Conservation (phyloP, 2,797 vertebrate genomes). For the Microctenopoma stevenorrisi region DNA sequence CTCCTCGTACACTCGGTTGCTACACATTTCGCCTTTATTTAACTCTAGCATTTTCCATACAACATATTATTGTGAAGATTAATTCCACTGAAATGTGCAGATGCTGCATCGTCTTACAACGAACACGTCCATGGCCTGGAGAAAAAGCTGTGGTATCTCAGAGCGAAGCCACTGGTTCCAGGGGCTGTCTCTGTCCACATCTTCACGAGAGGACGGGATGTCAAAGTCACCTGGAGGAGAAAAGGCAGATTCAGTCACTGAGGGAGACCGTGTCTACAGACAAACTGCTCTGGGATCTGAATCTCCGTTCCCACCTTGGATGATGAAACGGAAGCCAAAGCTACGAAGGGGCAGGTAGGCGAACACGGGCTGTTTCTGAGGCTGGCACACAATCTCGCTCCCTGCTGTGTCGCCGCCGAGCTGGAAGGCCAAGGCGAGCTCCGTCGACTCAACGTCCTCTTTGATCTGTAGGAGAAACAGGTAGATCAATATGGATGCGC, state of each 20-base stretch:
- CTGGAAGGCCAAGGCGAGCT: conserved; percentile 86
- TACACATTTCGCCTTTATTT: not conserved
- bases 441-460: conserved; percentile 82
- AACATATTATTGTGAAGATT: not conserved
- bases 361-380: conserved; percentile 85
- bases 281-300: not conserved
- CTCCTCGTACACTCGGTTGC: too few species aligned
- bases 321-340: conserved; percentile 87
- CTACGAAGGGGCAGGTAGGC: conserved; percentile 86
- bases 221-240: conserved; percentile 84
- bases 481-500: conserved; percentile 17
- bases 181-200: conserved; percentile 87
- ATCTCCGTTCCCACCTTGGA: conserved; percentile 77
- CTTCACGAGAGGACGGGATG: conserved; percentile 87
- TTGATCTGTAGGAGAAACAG: conserved; percentile 76
- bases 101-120: conserved; percentile 67
- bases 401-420: conserved; percentile 51
- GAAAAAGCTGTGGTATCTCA: conserved; percentile 84
- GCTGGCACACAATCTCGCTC: conserved; percentile 60
- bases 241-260: not conserved
- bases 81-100: not conserved
- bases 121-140: conserved; percentile 85
- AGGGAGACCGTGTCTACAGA: not conserved
- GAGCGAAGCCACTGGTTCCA: conserved; percentile 89
- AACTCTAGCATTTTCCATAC: not conserved